Evolutionary conservation across 2,797 vertebrate species (phyloP), one percentile per base, ranked within the genome.

Genomic region (Hyperoplus lanceolatus): DNA sequence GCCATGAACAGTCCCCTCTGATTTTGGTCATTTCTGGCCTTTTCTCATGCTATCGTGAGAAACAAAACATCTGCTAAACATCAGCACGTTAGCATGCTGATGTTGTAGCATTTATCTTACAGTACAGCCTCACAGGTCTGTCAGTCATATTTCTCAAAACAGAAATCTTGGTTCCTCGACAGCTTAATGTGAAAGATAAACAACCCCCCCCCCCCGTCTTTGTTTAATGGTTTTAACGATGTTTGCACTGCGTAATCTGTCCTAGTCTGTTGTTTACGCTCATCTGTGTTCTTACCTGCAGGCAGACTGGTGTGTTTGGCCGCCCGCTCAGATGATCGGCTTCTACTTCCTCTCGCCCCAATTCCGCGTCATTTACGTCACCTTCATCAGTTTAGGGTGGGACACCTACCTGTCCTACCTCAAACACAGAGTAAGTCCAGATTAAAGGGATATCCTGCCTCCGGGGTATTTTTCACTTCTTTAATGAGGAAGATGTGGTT

Each of bases 401-500:
- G 97, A 99, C 90, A 96, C 95, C 0, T 99, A 98, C 90, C 96
- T 99, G 21, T 98, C 97, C 65, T 98, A 99, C 89, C 95, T 99
- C 63, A 99, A 98, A 84, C 95, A 98, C 92, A 93, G 96, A 87
- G 97, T 98, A 82, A 95, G 96, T 90, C 29, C 6, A 7, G 9
- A 21, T 42, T 7, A 50, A 64, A 18, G 1, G 16, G 11, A 36
- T 38, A 18, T 68, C 53, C 12, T 21, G 4, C 50, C 13, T 18
- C 29, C 45, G 21, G n/a, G 13, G n/a, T 10, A 6, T 10, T 43
- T 76, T 58, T 58, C n/a, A 45, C 10, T 1, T 41, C 4, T 71
- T 62, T 38, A 13, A 10, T 16, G 2, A n/a, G 4, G 41, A 13
- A 3, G 29, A 48, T 43, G 48, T 50, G 42, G 3, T 36, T 60